These are phyloP conservation scores for chimpanzee (Pan troglodytes) DNA, from an alignment of 2,113 vertebrate species.

Conservation along the genomic window DNA sequence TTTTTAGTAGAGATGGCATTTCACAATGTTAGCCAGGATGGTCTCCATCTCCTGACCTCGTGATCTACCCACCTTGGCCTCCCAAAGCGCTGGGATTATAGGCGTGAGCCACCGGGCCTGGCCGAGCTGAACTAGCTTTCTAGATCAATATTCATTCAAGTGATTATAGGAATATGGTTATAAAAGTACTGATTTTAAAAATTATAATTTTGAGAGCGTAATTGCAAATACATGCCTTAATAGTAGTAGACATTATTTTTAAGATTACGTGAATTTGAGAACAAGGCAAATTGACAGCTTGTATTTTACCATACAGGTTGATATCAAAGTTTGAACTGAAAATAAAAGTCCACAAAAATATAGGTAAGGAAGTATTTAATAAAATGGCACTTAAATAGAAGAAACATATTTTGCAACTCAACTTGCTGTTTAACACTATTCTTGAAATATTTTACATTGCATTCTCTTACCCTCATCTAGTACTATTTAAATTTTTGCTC, in stretches of 20 bases:
- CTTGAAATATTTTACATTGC: background rate
- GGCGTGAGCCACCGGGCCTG: no score
- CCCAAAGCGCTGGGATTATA: no score
- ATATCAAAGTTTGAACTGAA: slow-evolving; percentile 29
- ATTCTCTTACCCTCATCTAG: background rate
- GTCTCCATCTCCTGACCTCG: no score
- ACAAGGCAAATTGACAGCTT: background rate
- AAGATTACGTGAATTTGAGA: background rate
- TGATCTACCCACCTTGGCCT: no score
- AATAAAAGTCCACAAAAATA: background rate
- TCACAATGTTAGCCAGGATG: no score
- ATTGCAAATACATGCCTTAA: slow-evolving; percentile 40
- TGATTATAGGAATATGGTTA: slow-evolving; percentile 40
- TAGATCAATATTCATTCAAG: background rate
- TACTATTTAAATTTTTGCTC: background rate
- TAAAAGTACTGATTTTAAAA: slow-evolving; percentile 27
- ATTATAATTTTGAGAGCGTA: slow-evolving; percentile 41
- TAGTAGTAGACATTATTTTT: background rate
- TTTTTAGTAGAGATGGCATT: no score
- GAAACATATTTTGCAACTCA: background rate
- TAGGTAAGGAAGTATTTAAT: background rate
- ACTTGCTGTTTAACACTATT: background rate
- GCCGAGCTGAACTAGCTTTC: background rate
- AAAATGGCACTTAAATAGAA: background rate
- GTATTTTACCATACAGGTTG: background rate